A percentile compares a stretch with the other conserved stretches of the same genome.
Conservation (phyloP, 2,888 invertebrate genomes). For the Congeria kusceri region DNA sequence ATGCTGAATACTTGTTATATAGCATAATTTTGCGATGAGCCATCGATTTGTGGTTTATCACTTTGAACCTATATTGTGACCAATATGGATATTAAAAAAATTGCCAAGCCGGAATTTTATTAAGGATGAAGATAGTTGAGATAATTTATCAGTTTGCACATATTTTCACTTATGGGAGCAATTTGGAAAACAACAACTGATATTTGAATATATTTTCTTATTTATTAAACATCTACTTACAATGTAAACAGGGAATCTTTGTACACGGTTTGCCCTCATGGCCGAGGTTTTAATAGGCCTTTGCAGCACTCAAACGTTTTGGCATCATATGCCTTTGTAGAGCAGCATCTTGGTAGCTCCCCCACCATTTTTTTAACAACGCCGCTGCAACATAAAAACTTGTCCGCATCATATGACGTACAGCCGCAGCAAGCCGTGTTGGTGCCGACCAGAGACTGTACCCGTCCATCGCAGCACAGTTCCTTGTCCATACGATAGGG, state of each 20-base stretch:
- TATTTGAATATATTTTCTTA: neutral
- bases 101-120: too few relatives aligned
- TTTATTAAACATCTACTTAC: neutral
- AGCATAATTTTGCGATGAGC: too few relatives aligned
- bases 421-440: slow-evolving; percentile 49
- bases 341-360: slow-evolving; percentile 46
- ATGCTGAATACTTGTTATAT: too few relatives aligned
- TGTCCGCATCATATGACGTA: slow-evolving; percentile 45
- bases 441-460: slow-evolving; percentile 21
- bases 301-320: slow-evolving; percentile 52
- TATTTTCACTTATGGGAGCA: too few relatives aligned
- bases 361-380: slow-evolving; percentile 35
- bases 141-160: too few relatives aligned
- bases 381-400: slow-evolving; percentile 50
- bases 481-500: slow-evolving; percentile 35
- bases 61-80: too few relatives aligned
- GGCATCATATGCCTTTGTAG: slow-evolving; percentile 43
- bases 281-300: slow-evolving; percentile 51
- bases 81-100: too few relatives aligned
- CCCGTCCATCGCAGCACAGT: slow-evolving; percentile 46
- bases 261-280: neutral
- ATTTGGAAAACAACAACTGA: too few relatives aligned
- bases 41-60: too few relatives aligned
- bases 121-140: too few relatives aligned
- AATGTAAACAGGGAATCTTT: neutral